A percentile compares a stretch with the other conserved stretches of the same genome.
phyloP scores from a whole-genome alignment of 2,888 invertebrate genomes.

The Glaucopsyche alexis region DNA sequence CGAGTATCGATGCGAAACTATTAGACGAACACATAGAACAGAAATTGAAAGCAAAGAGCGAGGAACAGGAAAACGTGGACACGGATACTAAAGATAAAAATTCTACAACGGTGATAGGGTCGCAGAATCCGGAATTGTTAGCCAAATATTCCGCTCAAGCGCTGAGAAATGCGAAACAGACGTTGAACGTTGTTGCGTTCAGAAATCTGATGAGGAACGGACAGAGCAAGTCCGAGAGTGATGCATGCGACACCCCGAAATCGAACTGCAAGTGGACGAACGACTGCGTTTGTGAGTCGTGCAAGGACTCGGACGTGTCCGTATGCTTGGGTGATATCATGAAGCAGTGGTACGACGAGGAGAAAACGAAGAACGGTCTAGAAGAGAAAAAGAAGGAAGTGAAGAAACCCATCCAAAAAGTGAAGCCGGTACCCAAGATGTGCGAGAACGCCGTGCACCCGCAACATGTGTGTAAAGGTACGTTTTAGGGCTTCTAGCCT shows the following conservation, averaged over 20 bases:
- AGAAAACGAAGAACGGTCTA: conserved; percentile 42
- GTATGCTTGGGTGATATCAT: conserved; percentile 57
- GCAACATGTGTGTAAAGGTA: conserved; percentile 73
- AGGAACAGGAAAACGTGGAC: conserved; percentile 39
- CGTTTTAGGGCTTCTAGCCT: conserved; percentile 34
- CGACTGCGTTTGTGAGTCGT: conserved; percentile 60
- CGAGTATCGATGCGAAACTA: conserved; percentile 62
- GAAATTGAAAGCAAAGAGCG: conserved; percentile 44
- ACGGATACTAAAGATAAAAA: conserved; percentile 40
- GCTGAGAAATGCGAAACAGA: conserved; percentile 63
- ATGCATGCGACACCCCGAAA: conserved; percentile 64
- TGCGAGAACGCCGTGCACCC: conserved; percentile 68
- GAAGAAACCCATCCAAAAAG: conserved; percentile 51
- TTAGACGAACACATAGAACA: conserved; percentile 62
- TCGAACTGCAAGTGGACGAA: conserved; percentile 70
- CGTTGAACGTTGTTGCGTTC: conserved; percentile 65
- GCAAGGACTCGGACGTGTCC: conserved; percentile 52
- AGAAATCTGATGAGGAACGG: conserved; percentile 60
- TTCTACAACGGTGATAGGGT: conserved; percentile 45
- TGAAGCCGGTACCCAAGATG: conserved; percentile 54
- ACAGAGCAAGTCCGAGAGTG: conserved; percentile 63
- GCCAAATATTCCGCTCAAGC: conserved; percentile 71
- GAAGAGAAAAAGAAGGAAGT: conserved; percentile 50
- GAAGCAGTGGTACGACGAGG: conserved; percentile 55
- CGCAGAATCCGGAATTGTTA: conserved; percentile 59